These are phyloP conservation scores for Chloropsis hardwickii DNA, from an alignment of 2,113 vertebrate species.

Conservation along the genomic window DNA sequence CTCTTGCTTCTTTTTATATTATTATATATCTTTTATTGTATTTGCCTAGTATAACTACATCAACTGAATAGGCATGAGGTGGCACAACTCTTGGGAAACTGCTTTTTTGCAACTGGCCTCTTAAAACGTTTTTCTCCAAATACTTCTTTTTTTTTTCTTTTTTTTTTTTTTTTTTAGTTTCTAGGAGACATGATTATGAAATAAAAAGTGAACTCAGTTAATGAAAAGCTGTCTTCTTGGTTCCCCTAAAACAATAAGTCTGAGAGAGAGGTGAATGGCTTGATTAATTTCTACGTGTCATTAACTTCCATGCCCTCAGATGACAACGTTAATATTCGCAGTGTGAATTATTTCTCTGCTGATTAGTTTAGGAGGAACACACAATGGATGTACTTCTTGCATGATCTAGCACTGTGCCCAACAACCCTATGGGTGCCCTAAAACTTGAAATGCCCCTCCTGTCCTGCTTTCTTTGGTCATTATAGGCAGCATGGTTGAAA, in stretches of 20 bases:
- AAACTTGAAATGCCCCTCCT: neutral
- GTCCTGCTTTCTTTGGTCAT: neutral
- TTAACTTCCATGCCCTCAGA: conserved; percentile 22
- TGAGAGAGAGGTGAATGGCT: neutral
- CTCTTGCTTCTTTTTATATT: neutral
- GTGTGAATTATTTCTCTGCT: conserved; percentile 7
- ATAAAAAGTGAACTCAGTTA: neutral
- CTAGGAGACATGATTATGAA: neutral
- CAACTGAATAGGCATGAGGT: neutral
- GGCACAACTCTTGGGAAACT: neutral
- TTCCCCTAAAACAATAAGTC: conserved; percentile 10
- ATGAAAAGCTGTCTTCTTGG: neutral
- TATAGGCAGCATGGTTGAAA: neutral
- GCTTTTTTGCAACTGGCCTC: neutral
- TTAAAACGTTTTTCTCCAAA: neutral
- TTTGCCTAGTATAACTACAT: neutral
- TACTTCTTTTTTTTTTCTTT: neutral
- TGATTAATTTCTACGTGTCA: neutral
- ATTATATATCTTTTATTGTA: neutral
- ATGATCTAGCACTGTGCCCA: neutral
- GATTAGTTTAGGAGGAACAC: neutral
- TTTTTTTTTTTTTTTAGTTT: neutral
- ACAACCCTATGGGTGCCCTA: neutral
- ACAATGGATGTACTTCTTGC: neutral
- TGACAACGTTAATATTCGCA: conserved; percentile 11